phyloP scores from a whole-genome alignment of 2,113 vertebrate genomes.

The Ochotona princeps region DNA sequence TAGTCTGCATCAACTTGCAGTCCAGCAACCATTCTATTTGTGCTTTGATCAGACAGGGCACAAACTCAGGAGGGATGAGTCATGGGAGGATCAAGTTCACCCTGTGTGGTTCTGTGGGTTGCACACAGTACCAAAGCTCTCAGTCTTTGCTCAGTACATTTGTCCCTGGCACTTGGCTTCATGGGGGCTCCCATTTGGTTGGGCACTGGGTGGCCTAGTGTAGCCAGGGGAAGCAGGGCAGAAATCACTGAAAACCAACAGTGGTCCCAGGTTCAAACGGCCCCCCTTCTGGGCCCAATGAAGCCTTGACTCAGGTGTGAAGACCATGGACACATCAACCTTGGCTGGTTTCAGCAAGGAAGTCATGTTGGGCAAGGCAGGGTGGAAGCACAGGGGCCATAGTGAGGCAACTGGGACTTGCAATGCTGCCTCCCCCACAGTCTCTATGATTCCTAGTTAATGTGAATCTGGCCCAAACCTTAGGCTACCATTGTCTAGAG shows the following conservation, averaged over 20 bases:
- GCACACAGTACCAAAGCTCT: not conserved
- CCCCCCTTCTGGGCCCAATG: not conserved
- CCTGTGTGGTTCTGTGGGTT: rapidly evolving
- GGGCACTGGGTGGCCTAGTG: not conserved
- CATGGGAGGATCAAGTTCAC: not conserved
- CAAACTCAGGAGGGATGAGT: not conserved
- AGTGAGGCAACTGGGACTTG: not conserved
- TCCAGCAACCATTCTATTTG: not conserved
- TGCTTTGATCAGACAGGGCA: not conserved
- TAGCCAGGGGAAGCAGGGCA: not conserved
- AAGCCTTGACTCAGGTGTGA: not conserved
- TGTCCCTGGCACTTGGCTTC: not conserved
- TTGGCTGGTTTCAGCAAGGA: not conserved
- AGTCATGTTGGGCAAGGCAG: not conserved
- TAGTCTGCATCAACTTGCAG: not conserved
- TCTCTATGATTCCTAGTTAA: not conserved
- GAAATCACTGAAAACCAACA: not conserved
- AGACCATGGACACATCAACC: not conserved
- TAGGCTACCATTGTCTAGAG: not conserved
- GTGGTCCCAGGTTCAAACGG: not conserved
- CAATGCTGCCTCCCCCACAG: not conserved
- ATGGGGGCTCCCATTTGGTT: not conserved
- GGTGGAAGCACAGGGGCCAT: not conserved
- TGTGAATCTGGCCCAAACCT: not conserved
- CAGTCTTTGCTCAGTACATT: not conserved